phyloP scores from a whole-genome alignment of 35 echinoderm and acorn worm genomes.

The Apostichopus parvimensis region DNA sequence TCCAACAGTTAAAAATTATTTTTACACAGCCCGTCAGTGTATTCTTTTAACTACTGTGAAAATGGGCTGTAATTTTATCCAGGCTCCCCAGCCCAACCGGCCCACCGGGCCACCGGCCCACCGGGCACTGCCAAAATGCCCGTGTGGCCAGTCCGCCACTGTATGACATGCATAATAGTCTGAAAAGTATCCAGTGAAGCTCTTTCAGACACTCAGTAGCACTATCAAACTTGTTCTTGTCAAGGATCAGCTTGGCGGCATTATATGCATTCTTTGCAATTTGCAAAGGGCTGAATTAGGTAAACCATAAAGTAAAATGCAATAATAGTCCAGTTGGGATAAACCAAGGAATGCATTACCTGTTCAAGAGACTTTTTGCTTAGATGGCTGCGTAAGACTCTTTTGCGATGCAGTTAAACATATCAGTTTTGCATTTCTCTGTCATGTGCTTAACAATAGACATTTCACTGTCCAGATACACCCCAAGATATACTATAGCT shows the following conservation, averaged over 20 bases:
- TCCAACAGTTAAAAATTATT: too few relatives aligned
- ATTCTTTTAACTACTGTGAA: too few relatives aligned
- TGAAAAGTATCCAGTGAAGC: slow-evolving; percentile 8
- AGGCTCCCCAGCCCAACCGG: too few relatives aligned
- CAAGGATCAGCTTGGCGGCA: background rate
- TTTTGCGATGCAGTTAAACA: slow-evolving; percentile 19
- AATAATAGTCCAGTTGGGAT: slow-evolving; percentile 12
- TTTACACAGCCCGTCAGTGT: too few relatives aligned
- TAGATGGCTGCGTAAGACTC: background rate
- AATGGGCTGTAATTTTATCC: too few relatives aligned
- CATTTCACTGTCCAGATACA: background rate
- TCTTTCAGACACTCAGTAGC: background rate
- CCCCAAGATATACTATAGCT: too few relatives aligned
- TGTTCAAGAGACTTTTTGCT: background rate
- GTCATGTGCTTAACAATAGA: background rate
- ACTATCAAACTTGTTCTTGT: background rate
- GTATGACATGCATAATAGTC: background rate
- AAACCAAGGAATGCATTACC: slow-evolving; percentile 8
- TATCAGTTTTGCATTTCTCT: slow-evolving; percentile 20
- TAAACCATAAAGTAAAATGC: background rate
- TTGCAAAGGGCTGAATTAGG: background rate
- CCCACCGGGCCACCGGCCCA: too few relatives aligned
- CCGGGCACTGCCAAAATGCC: too few relatives aligned
- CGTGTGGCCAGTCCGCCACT: too few relatives aligned
- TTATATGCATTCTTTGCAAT: background rate